These are phyloP conservation scores for Trachelus tabidus DNA, from an alignment of 2,888 invertebrate species.

Conservation along the genomic window DNA sequence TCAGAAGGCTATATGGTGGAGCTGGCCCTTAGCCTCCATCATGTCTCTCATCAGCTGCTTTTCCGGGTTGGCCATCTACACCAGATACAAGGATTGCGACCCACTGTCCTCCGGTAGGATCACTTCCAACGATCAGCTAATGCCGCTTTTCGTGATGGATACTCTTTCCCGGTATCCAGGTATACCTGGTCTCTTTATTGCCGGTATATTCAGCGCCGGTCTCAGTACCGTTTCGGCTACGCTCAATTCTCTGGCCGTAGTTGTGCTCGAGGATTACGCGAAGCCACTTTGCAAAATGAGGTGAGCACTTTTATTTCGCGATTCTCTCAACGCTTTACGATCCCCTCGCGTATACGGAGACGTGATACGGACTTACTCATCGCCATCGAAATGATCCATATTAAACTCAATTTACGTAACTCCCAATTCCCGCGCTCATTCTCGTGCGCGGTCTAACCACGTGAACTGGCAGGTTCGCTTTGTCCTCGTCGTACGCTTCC, in stretches of 20 bases:
- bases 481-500: not conserved
- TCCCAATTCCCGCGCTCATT: not conserved
- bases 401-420: not conserved
- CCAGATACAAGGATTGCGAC: constrained; percentile 84
- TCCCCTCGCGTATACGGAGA: not conserved
- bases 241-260: constrained; percentile 90
- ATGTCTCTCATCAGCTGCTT: constrained; percentile 78
- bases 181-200: constrained; percentile 51
- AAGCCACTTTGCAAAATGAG: constrained; percentile 59
- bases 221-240: constrained; percentile 92
- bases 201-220: constrained; percentile 85
- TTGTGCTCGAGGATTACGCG: constrained; percentile 88
- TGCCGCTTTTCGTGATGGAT: constrained; percentile 82
- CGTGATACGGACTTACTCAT: not conserved
- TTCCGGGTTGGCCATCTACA: constrained; percentile 85
- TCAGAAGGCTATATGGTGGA: constrained; percentile 80
- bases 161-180: constrained; percentile 70
- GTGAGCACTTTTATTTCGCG: constrained; percentile 24
- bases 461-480: not conserved
- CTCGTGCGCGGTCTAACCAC: too few species aligned
- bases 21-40: constrained; percentile 80
- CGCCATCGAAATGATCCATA: not conserved
- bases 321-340: not conserved
- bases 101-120: constrained; percentile 75
- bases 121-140: constrained; percentile 77